Conservation (phyloP, 2,113 vertebrate species). For the Cochlearius cochlearius region DNA sequence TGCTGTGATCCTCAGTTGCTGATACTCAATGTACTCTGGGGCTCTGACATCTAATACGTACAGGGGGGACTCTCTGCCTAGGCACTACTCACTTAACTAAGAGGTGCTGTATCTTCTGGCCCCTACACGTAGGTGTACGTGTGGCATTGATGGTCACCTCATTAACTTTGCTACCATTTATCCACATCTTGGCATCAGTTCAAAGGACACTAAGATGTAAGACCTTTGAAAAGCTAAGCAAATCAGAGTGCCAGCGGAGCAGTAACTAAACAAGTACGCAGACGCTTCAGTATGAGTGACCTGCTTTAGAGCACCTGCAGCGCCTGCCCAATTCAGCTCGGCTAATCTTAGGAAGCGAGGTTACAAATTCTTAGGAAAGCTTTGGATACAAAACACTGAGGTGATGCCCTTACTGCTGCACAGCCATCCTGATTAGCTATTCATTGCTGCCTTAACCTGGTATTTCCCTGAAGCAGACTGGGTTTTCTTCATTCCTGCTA, state of each 20-base stretch:
- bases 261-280: accelerated
- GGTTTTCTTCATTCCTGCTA: background rate
- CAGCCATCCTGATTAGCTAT: background rate
- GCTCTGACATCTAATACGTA: background rate
- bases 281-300: background rate
- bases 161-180: background rate
- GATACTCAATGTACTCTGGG: background rate
- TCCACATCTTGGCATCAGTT: background rate
- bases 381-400: background rate
- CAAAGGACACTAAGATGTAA: background rate
- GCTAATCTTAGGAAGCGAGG: background rate
- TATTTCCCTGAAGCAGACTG: background rate
- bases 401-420: background rate
- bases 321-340: background rate
- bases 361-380: background rate
- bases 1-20: background rate
- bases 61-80: too few relatives aligned
- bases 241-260: background rate
- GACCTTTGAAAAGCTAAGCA: background rate
- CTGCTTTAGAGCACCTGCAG: background rate
- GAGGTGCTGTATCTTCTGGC: accelerated
- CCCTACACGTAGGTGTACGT: accelerated
- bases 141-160: background rate
- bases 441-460: background rate
- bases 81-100: too few relatives aligned